Evolutionary conservation across 2,797 vertebrate species (phyloP).

Genomic region (Poecilia velifera): DNA sequence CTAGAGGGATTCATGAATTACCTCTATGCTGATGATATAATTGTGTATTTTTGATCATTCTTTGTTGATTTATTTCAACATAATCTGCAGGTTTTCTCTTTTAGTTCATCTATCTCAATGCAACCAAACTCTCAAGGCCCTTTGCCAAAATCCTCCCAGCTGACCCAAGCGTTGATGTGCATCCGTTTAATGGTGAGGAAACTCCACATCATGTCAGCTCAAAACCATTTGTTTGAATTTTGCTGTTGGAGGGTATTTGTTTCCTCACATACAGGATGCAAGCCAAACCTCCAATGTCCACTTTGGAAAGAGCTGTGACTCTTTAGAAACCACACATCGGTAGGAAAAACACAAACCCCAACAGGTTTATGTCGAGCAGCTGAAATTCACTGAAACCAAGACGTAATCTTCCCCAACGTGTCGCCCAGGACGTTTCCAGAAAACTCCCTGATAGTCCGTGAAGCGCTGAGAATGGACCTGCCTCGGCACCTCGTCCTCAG

Average conservation of each 20-base stretch:
- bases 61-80: not conserved
- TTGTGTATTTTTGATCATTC: not conserved
- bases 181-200: constrained; percentile 3
- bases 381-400: not conserved
- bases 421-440: not conserved
- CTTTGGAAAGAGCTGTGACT: not conserved
- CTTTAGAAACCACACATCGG: not conserved
- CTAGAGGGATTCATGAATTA: not conserved
- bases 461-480: not conserved
- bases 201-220: not conserved
- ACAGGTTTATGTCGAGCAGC: not conserved
- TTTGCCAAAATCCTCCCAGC: not conserved
- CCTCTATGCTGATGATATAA: not conserved
- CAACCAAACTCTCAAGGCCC: not conserved
- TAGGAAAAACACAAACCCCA: not conserved
- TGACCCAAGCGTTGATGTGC: not conserved
- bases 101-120: not conserved
- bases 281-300: not conserved
- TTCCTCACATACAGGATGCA: not conserved
- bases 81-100: not conserved
- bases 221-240: not conserved
- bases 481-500: constrained; percentile 3
- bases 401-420: not conserved
- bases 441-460: not conserved
- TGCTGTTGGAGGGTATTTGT: not conserved